Evolutionary conservation across 2,888 invertebrate genomes (phyloP), one percentile per base, ranked within the genome.

Genomic region (Lycocerus yunnanus): DNA sequence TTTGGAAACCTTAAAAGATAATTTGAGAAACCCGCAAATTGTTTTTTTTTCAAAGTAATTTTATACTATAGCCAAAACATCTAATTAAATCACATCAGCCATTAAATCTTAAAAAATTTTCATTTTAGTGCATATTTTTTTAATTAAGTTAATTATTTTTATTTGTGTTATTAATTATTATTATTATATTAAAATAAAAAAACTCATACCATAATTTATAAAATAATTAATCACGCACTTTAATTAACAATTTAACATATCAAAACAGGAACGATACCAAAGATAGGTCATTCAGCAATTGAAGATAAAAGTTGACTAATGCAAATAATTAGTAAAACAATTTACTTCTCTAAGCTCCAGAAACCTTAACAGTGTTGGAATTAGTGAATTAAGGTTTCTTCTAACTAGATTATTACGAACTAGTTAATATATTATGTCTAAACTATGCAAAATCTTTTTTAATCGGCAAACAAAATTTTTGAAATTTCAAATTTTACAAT

Each of bases 341-440:
- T 58, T 59, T 68, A 65, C 16, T 68, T 68, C 71, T 71, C 74
- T 69, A 76, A 72, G 75, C 73, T 74, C 70, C 72, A 66, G 79
- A 80, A 77, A 73, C 81, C 80, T 72, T 80, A 80, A 66, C 72
- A 80, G 76, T 74, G 72, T 75, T 58, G 15, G 66, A 66, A 63
- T n/a, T 24, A 16, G 10, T 58, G 68, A 27, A 59, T 67, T 78
- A 79, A 58, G 81, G 80, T 79, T 81, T 80, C 78, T 9, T 58
- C 60, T 80, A 81, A 81, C 72, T 76, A 75, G 80, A 81, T 81
- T 81, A 80, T 73, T 75, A 68, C 60, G 63, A 68, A 72, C 68
- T 69, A 67, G 63, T 63, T 72, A n/a, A 43, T n/a, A n/a, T n/a
- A 43, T 3, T 43, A n/a, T 24, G 13, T 6, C n/a, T 43, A 2